These are phyloP conservation scores for Forbesichthys papilliferus DNA, from an alignment of 2,113 vertebrate species.

Conservation along the genomic window DNA sequence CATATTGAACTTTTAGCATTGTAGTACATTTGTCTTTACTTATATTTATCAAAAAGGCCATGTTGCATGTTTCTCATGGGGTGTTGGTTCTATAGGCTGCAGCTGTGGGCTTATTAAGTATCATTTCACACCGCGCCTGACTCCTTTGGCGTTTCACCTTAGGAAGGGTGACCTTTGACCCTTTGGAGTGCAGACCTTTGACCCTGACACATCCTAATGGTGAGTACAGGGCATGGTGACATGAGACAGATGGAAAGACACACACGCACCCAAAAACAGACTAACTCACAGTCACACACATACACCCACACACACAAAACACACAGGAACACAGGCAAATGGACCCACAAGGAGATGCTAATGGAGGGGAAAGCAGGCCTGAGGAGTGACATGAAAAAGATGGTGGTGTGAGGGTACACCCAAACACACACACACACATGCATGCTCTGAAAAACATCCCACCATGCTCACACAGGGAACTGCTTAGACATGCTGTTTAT, in stretches of 20 bases:
- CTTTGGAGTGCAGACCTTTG: slow-evolving; percentile 58
- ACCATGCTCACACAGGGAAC: slow-evolving; percentile 69
- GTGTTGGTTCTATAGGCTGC: slow-evolving; percentile 48
- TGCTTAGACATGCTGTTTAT: slow-evolving; percentile 70
- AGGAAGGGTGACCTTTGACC: slow-evolving; percentile 61
- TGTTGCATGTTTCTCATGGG: slow-evolving; percentile 35
- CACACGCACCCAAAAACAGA: slow-evolving; percentile 35
- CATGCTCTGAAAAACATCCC: slow-evolving; percentile 7
- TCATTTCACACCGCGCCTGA: slow-evolving; percentile 64
- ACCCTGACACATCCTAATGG: slow-evolving; percentile 72
- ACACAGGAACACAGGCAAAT: slow-evolving; percentile 27
- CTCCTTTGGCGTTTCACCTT: slow-evolving; percentile 57
- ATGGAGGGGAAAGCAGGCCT: slow-evolving; percentile 52
- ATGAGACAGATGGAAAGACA: slow-evolving; percentile 67
- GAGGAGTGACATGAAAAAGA: slow-evolving; percentile 58
- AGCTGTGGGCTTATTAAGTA: slow-evolving; percentile 64
- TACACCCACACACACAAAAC: slow-evolving; percentile 36
- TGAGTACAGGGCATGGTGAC: slow-evolving; percentile 58
- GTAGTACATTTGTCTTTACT: slow-evolving; percentile 22
- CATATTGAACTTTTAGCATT: no score
- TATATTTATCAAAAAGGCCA: slow-evolving; percentile 26
- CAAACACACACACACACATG: slow-evolving; percentile 19
- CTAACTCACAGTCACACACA: slow-evolving; percentile 24
- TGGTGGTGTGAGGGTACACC: slow-evolving; percentile 11
- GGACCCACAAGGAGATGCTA: background rate